Evolutionary conservation across 1,140 invertebrate genomes (phyloP), one percentile per base, ranked within the genome.

Genomic region (Platyscapa corneri): DNA sequence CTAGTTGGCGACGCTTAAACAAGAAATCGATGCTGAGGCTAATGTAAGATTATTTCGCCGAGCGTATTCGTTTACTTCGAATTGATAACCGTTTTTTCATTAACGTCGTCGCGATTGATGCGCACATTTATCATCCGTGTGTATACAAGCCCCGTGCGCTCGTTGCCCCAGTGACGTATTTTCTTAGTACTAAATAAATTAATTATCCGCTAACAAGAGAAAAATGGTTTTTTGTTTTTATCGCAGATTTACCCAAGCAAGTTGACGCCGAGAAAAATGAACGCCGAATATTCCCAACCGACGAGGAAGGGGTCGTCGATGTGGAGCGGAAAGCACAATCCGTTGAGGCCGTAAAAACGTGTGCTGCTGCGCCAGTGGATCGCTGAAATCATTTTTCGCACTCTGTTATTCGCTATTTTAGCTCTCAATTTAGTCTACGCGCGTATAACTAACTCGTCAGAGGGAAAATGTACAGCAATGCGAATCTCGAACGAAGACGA

Each of bases 241-340:
- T 74, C 0, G 30, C 46, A 32, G 75, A 70, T 88, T 93, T 94
- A 95, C 93, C 94, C 94, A 6, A 93, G 78, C 30, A 94, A 90
- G 91, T 97, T 97, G n/a, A 96, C 89, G 37, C 95, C 95, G 20
- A 97, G 92, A 88, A 96, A 96, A 42, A 97, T 94, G 87, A 96
- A 96, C 0, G 95, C 94, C 0, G 96, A 97, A 90, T 96, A 97
- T 88, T 96, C 93, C 96, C 96, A 97, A 16, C 96, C 96, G 67
- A 95, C 89, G 3, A 95, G 92, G 90, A 93, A 96, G 5, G 96
- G 95, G 87, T 96, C 95, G 85, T 95, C 95, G 79, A 97, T 95
- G 89, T 97, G 96, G 10, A 97, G 89, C 0, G 96, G 96, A 88
- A 97, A 96, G 85, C 96, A 97, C 88, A 96, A 95, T 42, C 96